Conservation (phyloP, 1,140 invertebrate genomes). For the Drosophila albomicans region DNA sequence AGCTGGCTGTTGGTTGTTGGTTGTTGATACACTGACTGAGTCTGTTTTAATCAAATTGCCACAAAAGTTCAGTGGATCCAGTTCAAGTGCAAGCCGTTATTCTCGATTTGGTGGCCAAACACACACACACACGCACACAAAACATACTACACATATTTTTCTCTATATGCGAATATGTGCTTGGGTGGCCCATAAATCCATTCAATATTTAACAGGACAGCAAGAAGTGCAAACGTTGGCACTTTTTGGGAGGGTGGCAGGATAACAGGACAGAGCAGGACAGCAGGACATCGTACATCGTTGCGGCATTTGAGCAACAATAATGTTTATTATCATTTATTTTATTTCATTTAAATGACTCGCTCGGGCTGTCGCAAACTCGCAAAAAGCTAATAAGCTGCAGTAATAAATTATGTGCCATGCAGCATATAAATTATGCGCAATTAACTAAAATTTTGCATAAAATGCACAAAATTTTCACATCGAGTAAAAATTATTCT, state of each 20-base stretch:
- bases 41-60: conserved; percentile 74
- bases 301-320: conserved; percentile 58
- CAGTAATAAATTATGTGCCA: conserved; percentile 82
- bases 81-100: conserved; percentile 58
- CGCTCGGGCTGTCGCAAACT: conserved; percentile 34
- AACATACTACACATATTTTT: background rate
- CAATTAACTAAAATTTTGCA: conserved; percentile 78
- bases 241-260: conserved; percentile 38
- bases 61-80: conserved; percentile 40
- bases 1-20: conserved; percentile 18
- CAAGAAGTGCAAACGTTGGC: conserved; percentile 76
- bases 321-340: conserved; percentile 82
- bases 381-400: conserved; percentile 75
- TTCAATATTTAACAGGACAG: conserved; percentile 73
- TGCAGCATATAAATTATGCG: conserved; percentile 76
- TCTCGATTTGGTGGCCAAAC: conserved; percentile 34
- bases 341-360: conserved; percentile 81
- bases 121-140: background rate
- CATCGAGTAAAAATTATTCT: conserved; percentile 55
- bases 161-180: conserved; percentile 13
- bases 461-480: conserved; percentile 72
- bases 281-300: conserved; percentile 24
- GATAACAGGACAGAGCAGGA: conserved; percentile 12
- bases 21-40: conserved; percentile 32
- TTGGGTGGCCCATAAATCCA: conserved; percentile 67